Conservation (phyloP, 2,797 vertebrate species). For the Gymnopithys bicolor region DNA sequence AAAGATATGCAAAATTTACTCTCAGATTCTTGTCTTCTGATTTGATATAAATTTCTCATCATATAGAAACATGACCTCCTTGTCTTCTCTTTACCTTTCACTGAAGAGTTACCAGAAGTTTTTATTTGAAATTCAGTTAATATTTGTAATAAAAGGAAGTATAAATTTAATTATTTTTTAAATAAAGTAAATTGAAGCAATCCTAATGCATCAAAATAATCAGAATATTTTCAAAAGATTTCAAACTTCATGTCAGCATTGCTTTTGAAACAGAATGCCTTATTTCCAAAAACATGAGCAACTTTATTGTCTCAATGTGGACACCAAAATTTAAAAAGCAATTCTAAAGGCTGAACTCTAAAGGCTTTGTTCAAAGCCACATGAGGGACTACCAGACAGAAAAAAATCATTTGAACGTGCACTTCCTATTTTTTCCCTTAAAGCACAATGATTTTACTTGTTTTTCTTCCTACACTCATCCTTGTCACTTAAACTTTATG, state of each 20-base stretch:
- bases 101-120: neutral
- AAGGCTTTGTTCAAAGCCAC: neutral
- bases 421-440: neutral
- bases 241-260: rapidly evolving
- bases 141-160: neutral
- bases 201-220: neutral
- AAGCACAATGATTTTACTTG: neutral
- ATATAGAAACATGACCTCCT: neutral
- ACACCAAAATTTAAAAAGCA: neutral
- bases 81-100: neutral
- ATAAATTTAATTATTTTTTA: neutral
- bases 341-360: neutral
- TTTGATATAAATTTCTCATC: neutral
- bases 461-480: neutral
- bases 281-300: neutral
- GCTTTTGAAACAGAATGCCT: neutral
- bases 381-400: neutral
- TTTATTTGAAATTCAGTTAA: neutral
- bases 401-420: rapidly evolving
- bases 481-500: neutral
- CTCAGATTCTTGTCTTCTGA: neutral
- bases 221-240: neutral
- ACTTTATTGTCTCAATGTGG: neutral
- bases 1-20: neutral
- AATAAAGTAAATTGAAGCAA: neutral